Evolutionary conservation across 2,888 invertebrate genomes (phyloP).

Genomic region (Alsophila aescularia): DNA sequence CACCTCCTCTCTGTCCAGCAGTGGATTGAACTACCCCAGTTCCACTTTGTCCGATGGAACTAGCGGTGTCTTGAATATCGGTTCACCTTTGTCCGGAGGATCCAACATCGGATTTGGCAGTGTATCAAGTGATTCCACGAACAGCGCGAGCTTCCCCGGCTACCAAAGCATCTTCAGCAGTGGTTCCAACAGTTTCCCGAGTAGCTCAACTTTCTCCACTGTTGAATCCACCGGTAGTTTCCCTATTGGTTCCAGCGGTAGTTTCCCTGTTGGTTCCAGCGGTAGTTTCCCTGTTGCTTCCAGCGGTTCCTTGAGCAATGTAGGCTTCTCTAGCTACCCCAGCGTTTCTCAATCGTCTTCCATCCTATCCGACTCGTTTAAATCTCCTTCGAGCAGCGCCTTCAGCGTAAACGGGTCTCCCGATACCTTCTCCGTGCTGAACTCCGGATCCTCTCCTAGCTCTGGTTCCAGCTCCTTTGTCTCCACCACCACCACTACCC

Average conservation of each 20-base stretch:
- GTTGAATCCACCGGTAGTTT: background rate
- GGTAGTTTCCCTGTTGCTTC: background rate
- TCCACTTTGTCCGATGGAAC: too few species aligned
- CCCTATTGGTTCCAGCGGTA: background rate
- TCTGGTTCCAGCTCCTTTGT: conserved; percentile 30
- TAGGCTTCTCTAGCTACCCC: conserved; percentile 1
- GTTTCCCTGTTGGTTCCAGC: background rate
- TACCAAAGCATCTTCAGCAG: too few species aligned
- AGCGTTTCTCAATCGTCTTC: conserved; percentile 12
- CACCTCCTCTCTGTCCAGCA: conserved; percentile 10
- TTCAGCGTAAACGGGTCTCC: background rate
- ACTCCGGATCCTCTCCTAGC: conserved; percentile 27
- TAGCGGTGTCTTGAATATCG: too few species aligned
- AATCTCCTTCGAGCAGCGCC: conserved; percentile 1
- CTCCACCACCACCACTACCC: conserved; percentile 41
- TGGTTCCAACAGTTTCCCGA: background rate
- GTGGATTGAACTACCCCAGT: too few species aligned
- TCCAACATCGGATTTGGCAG: too few species aligned
- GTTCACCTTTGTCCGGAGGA: too few species aligned
- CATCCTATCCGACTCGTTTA: conserved; percentile 20
- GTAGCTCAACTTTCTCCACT: background rate
- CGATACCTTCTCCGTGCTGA: background rate
- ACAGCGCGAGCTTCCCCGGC: too few species aligned
- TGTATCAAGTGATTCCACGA: too few species aligned
- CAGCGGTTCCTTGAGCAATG: too few species aligned